These are phyloP conservation scores for Hedya salicella DNA, from an alignment of 2,888 invertebrate genomes.

Conservation along the genomic window DNA sequence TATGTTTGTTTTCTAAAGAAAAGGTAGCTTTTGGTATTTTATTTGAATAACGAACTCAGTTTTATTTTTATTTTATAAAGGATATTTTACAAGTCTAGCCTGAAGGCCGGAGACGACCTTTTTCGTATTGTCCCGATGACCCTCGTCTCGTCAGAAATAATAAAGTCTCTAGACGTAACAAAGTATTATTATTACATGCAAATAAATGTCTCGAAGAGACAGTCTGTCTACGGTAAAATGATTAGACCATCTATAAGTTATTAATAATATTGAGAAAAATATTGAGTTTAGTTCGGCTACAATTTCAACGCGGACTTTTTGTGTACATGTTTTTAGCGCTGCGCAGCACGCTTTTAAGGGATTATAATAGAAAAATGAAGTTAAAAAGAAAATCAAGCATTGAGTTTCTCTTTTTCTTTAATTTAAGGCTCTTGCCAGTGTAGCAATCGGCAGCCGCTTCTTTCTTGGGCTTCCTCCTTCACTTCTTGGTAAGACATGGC, in stretches of 20 bases:
- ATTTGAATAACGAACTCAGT: neutral
- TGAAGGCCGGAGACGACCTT: slow-evolving; percentile 21
- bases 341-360: neutral
- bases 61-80: slow-evolving; percentile 19
- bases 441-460: too few species aligned
- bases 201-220: slow-evolving; percentile 10
- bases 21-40: neutral
- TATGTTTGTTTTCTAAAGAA: neutral
- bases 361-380: too few species aligned
- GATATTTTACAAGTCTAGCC: slow-evolving; percentile 11
- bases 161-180: slow-evolving; percentile 5
- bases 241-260: neutral
- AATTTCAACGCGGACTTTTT: too few species aligned
- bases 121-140: slow-evolving; percentile 26
- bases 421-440: too few species aligned
- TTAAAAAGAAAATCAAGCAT: too few species aligned
- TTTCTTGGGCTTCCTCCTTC: too few species aligned
- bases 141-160: slow-evolving; percentile 28
- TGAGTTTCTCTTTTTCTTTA: too few species aligned
- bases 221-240: neutral
- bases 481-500: too few species aligned
- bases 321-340: neutral
- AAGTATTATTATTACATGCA: slow-evolving; percentile 29
- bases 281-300: too few species aligned
- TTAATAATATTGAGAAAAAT: neutral